phyloP scores from a whole-genome alignment of 2,113 vertebrate genomes.

The Perccottus glenii region DNA sequence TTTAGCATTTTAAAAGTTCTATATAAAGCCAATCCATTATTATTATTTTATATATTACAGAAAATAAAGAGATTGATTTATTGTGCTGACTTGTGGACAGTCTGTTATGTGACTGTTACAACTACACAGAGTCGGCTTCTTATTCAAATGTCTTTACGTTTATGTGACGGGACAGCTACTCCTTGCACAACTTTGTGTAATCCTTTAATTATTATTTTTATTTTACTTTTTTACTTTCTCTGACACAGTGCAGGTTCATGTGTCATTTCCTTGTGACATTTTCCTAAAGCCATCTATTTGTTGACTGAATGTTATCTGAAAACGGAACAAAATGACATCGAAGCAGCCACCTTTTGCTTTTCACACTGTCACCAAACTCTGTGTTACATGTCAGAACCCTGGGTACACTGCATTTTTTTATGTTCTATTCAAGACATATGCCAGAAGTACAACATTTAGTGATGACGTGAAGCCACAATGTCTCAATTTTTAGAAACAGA shows the following conservation, averaged over 20 bases:
- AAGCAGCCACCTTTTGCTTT: not conserved
- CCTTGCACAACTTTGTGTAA: not conserved
- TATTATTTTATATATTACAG: no score
- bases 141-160: not conserved
- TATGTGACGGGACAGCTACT: not conserved
- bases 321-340: constrained; percentile 2
- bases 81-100: no score
- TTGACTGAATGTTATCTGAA: not conserved
- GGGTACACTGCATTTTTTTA: not conserved
- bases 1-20: no score
- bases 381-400: not conserved
- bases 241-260: constrained; percentile 1
- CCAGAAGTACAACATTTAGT: not conserved
- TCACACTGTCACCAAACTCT: not conserved
- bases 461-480: not conserved
- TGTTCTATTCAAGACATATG: not conserved
- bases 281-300: constrained; percentile 4
- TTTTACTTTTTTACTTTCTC: not conserved
- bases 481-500: not conserved
- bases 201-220: not conserved
- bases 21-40: no score
- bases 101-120: no score
- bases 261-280: constrained; percentile 1
- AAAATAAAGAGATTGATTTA: no score
- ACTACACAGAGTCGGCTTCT: no score